These are phyloP conservation scores for Anoplius nigerrimus DNA, from an alignment of 2,888 invertebrate genomes.

Conservation along the genomic window DNA sequence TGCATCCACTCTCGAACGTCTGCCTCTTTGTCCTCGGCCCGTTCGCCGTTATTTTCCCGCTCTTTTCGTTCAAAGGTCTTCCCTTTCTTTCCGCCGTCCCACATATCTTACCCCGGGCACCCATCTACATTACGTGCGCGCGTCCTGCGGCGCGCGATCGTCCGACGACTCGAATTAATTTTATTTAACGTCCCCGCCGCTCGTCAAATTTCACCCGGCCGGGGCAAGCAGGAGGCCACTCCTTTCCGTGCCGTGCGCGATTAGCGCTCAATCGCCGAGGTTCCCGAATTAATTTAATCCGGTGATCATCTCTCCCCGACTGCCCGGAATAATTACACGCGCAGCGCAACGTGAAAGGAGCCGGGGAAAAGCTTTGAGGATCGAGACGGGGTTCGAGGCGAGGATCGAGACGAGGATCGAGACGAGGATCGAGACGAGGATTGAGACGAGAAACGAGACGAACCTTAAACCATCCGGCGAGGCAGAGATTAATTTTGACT, in stretches of 20 bases:
- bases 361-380: neutral
- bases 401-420: conserved; percentile 24
- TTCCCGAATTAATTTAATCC: no score
- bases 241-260: no score
- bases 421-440: conserved; percentile 3
- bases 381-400: conserved; percentile 20
- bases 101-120: neutral
- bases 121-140: conserved; percentile 28
- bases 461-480: no score
- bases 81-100: conserved; percentile 30
- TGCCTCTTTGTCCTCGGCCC: conserved; percentile 36
- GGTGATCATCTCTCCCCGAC: no score
- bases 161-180: no score
- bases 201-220: no score
- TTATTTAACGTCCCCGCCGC: no score
- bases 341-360: no score
- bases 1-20: conserved; percentile 6
- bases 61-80: conserved; percentile 11
- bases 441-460: conserved; percentile 23
- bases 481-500: conserved; percentile 41
- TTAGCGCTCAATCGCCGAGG: no score
- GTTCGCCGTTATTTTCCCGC: conserved; percentile 22
- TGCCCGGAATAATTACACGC: no score
- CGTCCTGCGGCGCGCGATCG: neutral
- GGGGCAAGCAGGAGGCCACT: no score